A percentile compares a stretch with the other conserved stretches of the same genome.
phyloP scores from a whole-genome alignment of 2,113 vertebrate species.

The Peromyscus maniculatus region DNA sequence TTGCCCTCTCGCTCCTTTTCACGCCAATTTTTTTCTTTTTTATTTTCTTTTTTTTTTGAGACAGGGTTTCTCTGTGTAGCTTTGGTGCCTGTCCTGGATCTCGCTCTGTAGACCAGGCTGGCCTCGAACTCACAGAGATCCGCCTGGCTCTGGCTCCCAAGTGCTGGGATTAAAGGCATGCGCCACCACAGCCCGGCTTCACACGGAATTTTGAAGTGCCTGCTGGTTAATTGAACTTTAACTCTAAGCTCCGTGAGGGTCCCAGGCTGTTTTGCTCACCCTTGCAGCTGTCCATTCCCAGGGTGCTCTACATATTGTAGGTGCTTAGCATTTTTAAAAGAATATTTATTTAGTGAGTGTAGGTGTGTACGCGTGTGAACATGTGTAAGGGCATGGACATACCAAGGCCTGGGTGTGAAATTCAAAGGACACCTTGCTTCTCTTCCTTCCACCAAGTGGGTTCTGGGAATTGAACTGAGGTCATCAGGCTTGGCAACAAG shows the following conservation, averaged over 20 bases:
- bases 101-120: no score
- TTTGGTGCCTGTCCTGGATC: no score
- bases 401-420: background rate
- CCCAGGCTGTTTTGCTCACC: constrained; percentile 12
- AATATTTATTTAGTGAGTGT: background rate
- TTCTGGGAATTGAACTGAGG: background rate
- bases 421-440: background rate
- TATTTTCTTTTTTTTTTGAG: no score
- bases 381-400: background rate
- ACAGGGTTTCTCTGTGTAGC: no score
- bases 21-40: background rate
- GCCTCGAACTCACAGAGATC: no score
- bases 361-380: background rate
- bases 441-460: background rate
- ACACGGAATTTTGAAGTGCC: constrained; percentile 7
- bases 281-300: background rate
- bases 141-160: no score
- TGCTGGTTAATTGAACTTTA: constrained; percentile 32
- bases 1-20: constrained; percentile 57
- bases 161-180: no score
- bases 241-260: constrained; percentile 39
- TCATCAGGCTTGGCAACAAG: background rate
- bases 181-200: no score
- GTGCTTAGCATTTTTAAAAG: background rate
- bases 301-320: background rate